phyloP scores from a whole-genome alignment of 2,888 invertebrate species.

The Cephalotes varians region DNA sequence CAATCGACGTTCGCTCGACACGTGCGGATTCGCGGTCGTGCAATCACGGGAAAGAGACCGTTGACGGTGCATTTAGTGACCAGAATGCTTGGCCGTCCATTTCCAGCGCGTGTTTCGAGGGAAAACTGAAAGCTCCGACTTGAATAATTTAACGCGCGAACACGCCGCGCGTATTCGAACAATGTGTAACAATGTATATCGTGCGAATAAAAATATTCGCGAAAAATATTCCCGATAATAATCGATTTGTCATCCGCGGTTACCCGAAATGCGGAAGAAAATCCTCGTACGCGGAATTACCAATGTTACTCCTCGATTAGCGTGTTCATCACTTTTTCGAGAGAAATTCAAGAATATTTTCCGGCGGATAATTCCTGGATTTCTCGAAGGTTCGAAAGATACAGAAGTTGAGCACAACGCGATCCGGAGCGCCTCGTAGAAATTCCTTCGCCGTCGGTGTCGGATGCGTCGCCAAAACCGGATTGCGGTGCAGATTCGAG shows the following conservation, averaged over 20 bases:
- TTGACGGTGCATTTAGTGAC: slow-evolving; percentile 21
- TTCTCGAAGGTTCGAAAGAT: background rate
- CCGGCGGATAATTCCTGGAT: background rate
- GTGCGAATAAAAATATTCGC: background rate
- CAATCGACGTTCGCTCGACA: slow-evolving; percentile 8
- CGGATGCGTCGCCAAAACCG: slow-evolving; percentile 60
- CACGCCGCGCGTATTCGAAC: background rate
- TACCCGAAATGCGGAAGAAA: background rate
- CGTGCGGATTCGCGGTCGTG: background rate
- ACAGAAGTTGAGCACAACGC: background rate
- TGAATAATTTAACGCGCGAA: slow-evolving; percentile 31
- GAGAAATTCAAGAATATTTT: background rate
- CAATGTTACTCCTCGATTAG: no score
- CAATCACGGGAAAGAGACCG: slow-evolving; percentile 3
- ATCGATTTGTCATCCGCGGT: background rate
- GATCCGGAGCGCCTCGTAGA: background rate
- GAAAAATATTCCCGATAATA: background rate
- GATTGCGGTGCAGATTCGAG: slow-evolving; percentile 66
- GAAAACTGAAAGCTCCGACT: no score
- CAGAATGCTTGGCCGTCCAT: slow-evolving; percentile 1
- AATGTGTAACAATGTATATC: background rate
- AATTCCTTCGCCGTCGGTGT: background rate
- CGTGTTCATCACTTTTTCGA: background rate
- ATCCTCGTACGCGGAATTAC: background rate
- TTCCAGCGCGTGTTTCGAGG: slow-evolving; percentile 6